A percentile compares a stretch with the other conserved stretches of the same genome.
Conservation (phyloP, 2,888 invertebrate species). For the Caenorhabditis imperialis region DNA sequence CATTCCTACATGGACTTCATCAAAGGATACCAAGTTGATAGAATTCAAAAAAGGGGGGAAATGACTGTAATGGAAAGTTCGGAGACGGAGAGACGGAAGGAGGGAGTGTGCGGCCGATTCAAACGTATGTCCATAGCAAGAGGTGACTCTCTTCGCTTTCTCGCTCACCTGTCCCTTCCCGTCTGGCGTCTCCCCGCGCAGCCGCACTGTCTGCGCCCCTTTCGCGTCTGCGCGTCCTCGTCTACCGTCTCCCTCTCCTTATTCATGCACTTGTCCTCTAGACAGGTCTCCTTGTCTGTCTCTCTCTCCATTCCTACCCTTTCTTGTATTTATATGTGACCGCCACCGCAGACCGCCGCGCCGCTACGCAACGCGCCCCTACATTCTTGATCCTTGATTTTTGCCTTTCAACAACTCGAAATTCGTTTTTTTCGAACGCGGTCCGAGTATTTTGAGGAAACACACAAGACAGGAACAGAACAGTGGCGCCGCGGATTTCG, state of each 20-base stretch:
- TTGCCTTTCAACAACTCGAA: slow-evolving; percentile 32
- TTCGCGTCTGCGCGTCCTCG: slow-evolving; percentile 17
- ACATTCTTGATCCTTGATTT: slow-evolving; percentile 50
- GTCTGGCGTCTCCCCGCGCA: slow-evolving; percentile 26
- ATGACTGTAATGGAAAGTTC: background rate
- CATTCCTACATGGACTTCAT: background rate
- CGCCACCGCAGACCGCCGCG: slow-evolving; percentile 35
- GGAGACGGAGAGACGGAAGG: slow-evolving; percentile 37
- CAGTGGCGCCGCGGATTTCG: slow-evolving; percentile 1
- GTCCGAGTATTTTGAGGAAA: slow-evolving; percentile 15
- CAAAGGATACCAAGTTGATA: no score
- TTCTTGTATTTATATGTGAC: slow-evolving; percentile 46
- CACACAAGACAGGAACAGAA: slow-evolving; percentile 9
- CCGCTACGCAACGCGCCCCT: slow-evolving; percentile 20
- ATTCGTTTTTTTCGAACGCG: slow-evolving; percentile 12
- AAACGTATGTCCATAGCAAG: slow-evolving; percentile 41
- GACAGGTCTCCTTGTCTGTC: slow-evolving; percentile 45
- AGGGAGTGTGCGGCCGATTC: slow-evolving; percentile 27
- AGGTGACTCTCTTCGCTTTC: slow-evolving; percentile 34
- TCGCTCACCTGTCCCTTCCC: slow-evolving; percentile 42
- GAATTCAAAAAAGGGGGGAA: slow-evolving; percentile 13
- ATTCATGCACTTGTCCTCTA: slow-evolving; percentile 37
- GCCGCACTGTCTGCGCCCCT: slow-evolving; percentile 3
- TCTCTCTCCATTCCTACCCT: slow-evolving; percentile 14
- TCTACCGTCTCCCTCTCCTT: slow-evolving; percentile 21